Evolutionary conservation across 2,888 invertebrate species (phyloP), one percentile per base, ranked within the genome.

Genomic region (Druceiella hillmani): DNA sequence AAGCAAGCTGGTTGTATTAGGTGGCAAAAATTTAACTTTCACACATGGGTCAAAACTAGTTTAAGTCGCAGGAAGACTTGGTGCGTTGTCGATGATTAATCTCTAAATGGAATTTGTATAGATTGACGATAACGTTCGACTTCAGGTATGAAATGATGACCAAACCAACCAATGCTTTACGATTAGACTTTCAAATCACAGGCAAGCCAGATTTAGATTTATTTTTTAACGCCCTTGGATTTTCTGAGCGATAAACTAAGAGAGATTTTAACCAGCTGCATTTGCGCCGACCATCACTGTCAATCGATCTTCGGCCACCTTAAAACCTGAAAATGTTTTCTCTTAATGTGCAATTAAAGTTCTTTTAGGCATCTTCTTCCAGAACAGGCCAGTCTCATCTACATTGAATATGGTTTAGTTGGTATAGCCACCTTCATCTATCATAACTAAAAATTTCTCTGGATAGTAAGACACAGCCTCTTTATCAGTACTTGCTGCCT

Each of bases 181-280:
- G 30, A 2, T 29, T 29, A 29, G 36, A 25, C 22, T 40, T 22
- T 24, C 38, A 17, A 20, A 29, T 36, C 26, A n/a, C n/a, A n/a
- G n/a, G n/a, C n/a, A n/a, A n/a, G n/a, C n/a, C n/a, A n/a, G n/a
- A n/a, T n/a, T n/a, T n/a, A n/a, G n/a, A n/a, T n/a, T n/a, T n/a
- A n/a, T n/a, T n/a, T n/a, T n/a, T n/a, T n/a, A n/a, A n/a, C n/a
- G n/a, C n/a, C n/a, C n/a, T n/a, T n/a, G n/a, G n/a, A n/a, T 43
- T 43, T 39, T 39, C 32, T 39, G 35, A 36, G 22, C 39, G 41
- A 39, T 47, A 45, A 14, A 47, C 44, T 17, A 51, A 42, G 16
- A 52, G 43, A 40, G 52, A 50, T 40, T 52, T 50, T 28, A 51
- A 40, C 48, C 49, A 35, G 34, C 42, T 28, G 48, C 50, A 47